phyloP scores from a whole-genome alignment of 2,113 vertebrate genomes.

The Cervus canadensis region DNA sequence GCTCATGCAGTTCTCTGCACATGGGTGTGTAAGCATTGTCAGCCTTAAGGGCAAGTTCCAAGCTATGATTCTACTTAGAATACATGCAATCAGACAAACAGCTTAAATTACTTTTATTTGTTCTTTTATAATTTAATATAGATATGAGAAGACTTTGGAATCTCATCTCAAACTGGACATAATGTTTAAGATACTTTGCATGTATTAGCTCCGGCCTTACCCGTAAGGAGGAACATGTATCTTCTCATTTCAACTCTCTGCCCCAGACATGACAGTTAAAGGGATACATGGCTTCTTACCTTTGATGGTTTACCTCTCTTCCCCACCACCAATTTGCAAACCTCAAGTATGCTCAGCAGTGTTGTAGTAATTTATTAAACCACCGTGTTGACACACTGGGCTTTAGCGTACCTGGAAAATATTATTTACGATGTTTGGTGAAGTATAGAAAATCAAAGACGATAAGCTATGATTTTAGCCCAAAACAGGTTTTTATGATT shows the following conservation, averaged over 20 bases:
- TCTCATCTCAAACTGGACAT: constrained; percentile 85
- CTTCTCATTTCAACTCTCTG: neutral
- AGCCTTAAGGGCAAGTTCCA: neutral
- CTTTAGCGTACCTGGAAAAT: neutral
- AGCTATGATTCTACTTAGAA: neutral
- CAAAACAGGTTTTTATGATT: neutral
- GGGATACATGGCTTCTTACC: neutral
- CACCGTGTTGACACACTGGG: neutral
- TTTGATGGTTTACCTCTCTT: neutral
- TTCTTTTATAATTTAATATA: constrained; percentile 40
- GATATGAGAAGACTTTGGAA: constrained; percentile 88
- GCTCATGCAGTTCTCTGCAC: neutral
- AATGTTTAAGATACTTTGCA: constrained; percentile 86
- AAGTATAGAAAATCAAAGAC: neutral
- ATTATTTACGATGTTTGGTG: neutral
- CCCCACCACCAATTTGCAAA: neutral
- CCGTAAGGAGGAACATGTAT: constrained; percentile 87
- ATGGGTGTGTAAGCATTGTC: neutral
- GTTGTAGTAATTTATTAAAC: neutral
- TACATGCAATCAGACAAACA: neutral
- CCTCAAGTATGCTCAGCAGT: neutral
- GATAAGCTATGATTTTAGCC: neutral
- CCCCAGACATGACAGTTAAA: neutral
- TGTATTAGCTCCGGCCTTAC: constrained; percentile 87
- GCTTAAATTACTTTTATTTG: neutral